A percentile compares a stretch with the other conserved stretches of the same genome.
Evolutionary conservation across 2,888 invertebrate species (phyloP).

Genomic region (Pherbina coryleti): DNA sequence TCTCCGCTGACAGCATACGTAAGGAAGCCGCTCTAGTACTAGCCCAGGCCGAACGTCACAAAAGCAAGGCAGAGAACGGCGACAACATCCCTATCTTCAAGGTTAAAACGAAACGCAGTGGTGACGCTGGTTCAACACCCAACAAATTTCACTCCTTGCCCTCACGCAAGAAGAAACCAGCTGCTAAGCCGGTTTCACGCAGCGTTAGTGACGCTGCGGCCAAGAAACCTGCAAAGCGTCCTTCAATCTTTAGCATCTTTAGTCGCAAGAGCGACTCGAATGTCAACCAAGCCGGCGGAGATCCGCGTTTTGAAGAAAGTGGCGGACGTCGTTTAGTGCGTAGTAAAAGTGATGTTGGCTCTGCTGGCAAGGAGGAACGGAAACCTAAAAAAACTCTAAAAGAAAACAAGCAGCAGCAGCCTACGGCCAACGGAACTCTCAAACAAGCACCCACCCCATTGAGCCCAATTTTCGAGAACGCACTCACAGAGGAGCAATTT

Average conservation of each 20-base stretch:
- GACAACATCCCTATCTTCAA: slow-evolving; percentile 64
- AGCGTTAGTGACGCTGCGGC: slow-evolving; percentile 74
- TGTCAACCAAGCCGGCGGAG: slow-evolving; percentile 66
- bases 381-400: slow-evolving; percentile 51
- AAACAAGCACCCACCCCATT: slow-evolving; percentile 77
- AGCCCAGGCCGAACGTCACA: slow-evolving; percentile 80
- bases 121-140: slow-evolving; percentile 42
- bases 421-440: slow-evolving; percentile 57
- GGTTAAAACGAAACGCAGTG: slow-evolving; percentile 58
- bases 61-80: slow-evolving; percentile 74
- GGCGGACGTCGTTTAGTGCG: slow-evolving; percentile 72
- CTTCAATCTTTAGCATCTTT: slow-evolving; percentile 78
- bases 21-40: slow-evolving; percentile 83
- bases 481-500: slow-evolving; percentile 78
- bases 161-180: slow-evolving; percentile 72
- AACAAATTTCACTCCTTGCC: slow-evolving; percentile 78
- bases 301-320: slow-evolving; percentile 71
- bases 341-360: slow-evolving; percentile 77
- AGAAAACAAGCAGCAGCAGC: slow-evolving; percentile 43
- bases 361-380: slow-evolving; percentile 50
- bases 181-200: slow-evolving; percentile 70
- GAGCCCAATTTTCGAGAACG: slow-evolving; percentile 84
- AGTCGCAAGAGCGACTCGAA: slow-evolving; percentile 73
- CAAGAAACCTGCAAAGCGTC: slow-evolving; percentile 71
- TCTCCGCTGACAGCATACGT: slow-evolving; percentile 80